Base-by-base conservation (phyloP, 2,113 vertebrate species). In the Neotoma lepida region DNA sequence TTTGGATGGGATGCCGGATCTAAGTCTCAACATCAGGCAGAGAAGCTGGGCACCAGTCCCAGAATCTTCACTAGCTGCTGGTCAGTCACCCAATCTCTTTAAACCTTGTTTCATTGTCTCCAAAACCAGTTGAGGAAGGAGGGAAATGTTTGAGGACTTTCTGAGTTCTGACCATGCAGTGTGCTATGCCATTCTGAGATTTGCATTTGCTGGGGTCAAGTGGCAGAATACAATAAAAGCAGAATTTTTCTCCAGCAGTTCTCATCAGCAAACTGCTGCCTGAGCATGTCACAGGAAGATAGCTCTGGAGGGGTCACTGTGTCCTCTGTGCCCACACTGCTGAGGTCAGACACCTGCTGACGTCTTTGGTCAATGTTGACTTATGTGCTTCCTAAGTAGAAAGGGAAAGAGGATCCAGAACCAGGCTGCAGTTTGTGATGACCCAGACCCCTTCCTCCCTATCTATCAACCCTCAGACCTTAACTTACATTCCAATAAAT, bases 11-110 rank as follows among this genome's bases (percentile, higher is more conserved):
- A 63, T 10, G 18, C 20, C 28, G 4, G 35, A 56, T 68, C 41
- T 17, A 5, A 54, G 28, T 41, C 28, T 63, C 39, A 39, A 33
- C 94, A 76, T n/a, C 88, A 74, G 30, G 49, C 39, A 44, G 84
- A 91, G 81, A 88, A 17, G 7, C 4, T n/a, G 41, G 58, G 14
- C 86, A 91, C 88, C 33, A 39, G 41, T 39, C 51, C 81, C 15
- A 17, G 41, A 20, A 95, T 82, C 93, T 89, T 77, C 63, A n/a
- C n/a, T 94, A 88, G 22, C 68, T 97, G 82, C 35, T 61, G 35
- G 51, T 46, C 96, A 68, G 30, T 96, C 61, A 94, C 68, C 95
- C 93, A 71, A 70, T 20, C 22, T 81, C 82, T 94, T 77, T 95
- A 35, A 91, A n/a, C 78, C 84, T 15, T 81, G 30, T 41, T 41